Base-by-base conservation (phyloP, 2,888 invertebrate species). In the Drosophila recens region DNA sequence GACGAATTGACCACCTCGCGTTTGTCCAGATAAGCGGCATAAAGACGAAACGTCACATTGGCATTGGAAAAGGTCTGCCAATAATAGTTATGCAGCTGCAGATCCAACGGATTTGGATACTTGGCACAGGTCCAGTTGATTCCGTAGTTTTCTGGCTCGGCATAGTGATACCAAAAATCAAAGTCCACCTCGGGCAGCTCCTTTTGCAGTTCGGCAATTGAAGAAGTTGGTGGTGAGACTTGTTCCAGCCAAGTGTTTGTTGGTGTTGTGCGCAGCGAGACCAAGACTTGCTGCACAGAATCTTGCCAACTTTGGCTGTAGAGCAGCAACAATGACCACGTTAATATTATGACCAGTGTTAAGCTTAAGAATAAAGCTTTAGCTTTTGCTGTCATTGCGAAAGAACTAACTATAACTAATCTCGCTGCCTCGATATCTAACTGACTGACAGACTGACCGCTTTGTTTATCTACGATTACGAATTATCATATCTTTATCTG, bases 21-120 rank as follows among this genome's bases (percentile, higher is more conserved):
- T 49, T 95, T 94, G 92, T 98, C 98, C 91, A 97, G 94, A 92
- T 97, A 98, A 1, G 98, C 98, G 23, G 97, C 97, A 92, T 96
- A 98, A 45, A 98, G 93, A 88, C 97, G 97, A 90, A 97, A 97
- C 6, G 97, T 97, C 17, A 97, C 97, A 86, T 97, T 96, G 15
- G 94, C 94, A 11, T 96, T 95, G 77, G 94, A 94, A 86, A 97
- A 92, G 33, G 96, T 96, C 93, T 98, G 98, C 98, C 98, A 98
- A 92, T 97, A 97, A 58, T 96, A 95, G 92, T 98, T 98, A 93
- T 97, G 97, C 93, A 97, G 97, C 92, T 97, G 96, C 66, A 98
- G 93, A 85, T 97, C 97, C 92, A 96, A 96, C 72, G 97, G 95
- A 71, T 95, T 96, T 0, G 98, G 98, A 91, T 96, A 97, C 75